phyloP scores from a whole-genome alignment of 2,888 invertebrate genomes.

The Creontiades dilutus region DNA sequence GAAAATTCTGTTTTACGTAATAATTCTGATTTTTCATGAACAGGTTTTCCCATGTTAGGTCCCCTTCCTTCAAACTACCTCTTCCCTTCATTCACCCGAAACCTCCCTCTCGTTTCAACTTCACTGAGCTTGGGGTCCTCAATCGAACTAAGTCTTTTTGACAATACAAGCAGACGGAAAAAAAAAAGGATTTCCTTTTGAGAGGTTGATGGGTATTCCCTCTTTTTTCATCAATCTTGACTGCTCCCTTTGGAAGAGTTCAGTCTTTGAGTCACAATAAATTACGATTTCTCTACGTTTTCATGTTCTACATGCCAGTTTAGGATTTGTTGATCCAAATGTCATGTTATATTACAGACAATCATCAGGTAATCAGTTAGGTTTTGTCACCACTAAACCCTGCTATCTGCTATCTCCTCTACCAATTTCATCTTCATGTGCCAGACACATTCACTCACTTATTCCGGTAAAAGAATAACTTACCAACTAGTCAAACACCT shows the following conservation, averaged over 20 bases:
- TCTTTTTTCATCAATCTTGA: slow-evolving; percentile 10
- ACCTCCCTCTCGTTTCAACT: not conserved
- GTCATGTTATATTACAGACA: not conserved
- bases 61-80: not conserved
- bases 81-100: not conserved
- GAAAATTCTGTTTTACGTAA: too few relatives aligned
- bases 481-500: too few relatives aligned
- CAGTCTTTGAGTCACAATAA: not conserved
- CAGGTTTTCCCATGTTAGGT: too few relatives aligned
- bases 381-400: too few relatives aligned
- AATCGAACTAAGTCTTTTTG: slow-evolving; percentile 37
- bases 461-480: too few relatives aligned
- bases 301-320: not conserved
- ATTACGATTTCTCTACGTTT: not conserved
- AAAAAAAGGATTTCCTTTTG: not conserved
- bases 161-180: not conserved
- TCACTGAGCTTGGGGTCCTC: slow-evolving; percentile 25
- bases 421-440: too few relatives aligned
- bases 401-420: too few relatives aligned
- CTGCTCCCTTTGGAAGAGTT: not conserved
- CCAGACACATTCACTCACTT: too few relatives aligned
- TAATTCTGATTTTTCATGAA: too few relatives aligned
- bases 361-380: too few relatives aligned
- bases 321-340: not conserved
- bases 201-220: not conserved